Percentiles rank a stretch among this genome's conserved stretches.
Conservation (phyloP, 2,113 vertebrate species). For the Setophaga coronata region DNA sequence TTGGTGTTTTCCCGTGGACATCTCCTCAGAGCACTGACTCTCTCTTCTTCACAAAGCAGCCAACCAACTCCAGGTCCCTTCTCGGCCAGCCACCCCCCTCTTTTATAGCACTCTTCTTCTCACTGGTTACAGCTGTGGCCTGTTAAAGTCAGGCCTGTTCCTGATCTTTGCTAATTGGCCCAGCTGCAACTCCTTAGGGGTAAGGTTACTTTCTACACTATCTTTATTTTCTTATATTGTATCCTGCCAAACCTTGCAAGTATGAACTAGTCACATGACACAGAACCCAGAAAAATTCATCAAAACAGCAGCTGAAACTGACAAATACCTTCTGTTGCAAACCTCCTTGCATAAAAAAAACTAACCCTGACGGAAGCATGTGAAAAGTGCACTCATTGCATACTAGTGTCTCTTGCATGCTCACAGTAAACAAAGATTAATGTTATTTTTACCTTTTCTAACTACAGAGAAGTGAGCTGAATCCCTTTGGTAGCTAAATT, state of each 20-base stretch:
- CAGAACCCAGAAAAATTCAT: not conserved
- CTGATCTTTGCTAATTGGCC: no score
- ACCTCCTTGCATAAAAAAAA: not conserved
- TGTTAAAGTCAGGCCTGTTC: no score
- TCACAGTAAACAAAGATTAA: not conserved
- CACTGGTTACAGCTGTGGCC: no score
- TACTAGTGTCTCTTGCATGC: not conserved
- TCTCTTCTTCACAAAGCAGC: no score
- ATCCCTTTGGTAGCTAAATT: not conserved
- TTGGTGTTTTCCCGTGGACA: no score
- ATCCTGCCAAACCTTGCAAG: not conserved
- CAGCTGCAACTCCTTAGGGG: no score
- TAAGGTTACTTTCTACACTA: no score
- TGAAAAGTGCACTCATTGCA: not conserved
- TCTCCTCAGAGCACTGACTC: no score
- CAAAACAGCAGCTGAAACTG: slow-evolving; percentile 1
- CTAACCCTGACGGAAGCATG: not conserved
- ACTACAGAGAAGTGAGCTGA: not conserved
- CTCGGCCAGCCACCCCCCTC: no score
- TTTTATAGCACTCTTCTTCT: no score
- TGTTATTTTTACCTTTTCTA: not conserved
- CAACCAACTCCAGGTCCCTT: no score
- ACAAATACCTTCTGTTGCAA: not conserved
- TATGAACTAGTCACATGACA: not conserved
- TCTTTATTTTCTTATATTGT: no score